A percentile compares a stretch with the other conserved stretches of the same genome.
These are phyloP conservation scores for Trididemnum nubilum DNA, from an alignment of 23 tunicate species.

Conservation along the genomic window DNA sequence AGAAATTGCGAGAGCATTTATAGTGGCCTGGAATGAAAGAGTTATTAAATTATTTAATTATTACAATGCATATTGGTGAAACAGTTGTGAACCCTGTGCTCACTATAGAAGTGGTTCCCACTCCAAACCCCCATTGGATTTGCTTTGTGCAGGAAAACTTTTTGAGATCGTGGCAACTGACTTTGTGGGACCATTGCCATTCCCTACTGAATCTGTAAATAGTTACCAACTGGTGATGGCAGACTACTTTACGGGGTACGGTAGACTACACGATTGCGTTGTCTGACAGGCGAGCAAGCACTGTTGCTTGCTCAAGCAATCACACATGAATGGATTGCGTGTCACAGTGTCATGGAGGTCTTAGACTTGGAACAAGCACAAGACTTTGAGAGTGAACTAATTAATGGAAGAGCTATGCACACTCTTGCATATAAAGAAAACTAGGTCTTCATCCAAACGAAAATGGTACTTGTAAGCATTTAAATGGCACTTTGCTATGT, in stretches of 20 bases:
- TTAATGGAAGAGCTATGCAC: constrained; percentile 7
- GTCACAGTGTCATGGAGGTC: constrained; percentile 10
- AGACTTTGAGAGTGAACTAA: constrained; percentile 6
- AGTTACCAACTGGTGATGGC: constrained; percentile 6
- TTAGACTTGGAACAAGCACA: constrained; percentile 14
- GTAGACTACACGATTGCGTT: neutral
- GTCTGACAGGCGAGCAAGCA: neutral
- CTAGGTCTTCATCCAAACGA: constrained; percentile 13
- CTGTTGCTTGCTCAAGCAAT: constrained; percentile 22
- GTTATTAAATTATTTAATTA: too few species aligned
- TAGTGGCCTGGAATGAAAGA: constrained; percentile 16
- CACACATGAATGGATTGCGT: neutral
- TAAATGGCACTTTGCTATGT: neutral
- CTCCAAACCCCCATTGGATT: neutral
- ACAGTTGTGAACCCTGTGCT: constrained; percentile 1
- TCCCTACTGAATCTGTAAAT: constrained; percentile 2
- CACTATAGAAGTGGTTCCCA: neutral
- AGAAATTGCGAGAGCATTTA: neutral
- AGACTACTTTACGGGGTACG: constrained; percentile 11
- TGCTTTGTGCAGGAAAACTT: neutral
- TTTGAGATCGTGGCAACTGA: constrained; percentile 14
- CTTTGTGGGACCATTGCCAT: neutral
- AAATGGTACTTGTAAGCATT: neutral
- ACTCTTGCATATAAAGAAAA: constrained; percentile 3
- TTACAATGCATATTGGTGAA: constrained; percentile 8